Conservation (phyloP, 1,140 invertebrate genomes). For the Adoxophyes honmai region DNA sequence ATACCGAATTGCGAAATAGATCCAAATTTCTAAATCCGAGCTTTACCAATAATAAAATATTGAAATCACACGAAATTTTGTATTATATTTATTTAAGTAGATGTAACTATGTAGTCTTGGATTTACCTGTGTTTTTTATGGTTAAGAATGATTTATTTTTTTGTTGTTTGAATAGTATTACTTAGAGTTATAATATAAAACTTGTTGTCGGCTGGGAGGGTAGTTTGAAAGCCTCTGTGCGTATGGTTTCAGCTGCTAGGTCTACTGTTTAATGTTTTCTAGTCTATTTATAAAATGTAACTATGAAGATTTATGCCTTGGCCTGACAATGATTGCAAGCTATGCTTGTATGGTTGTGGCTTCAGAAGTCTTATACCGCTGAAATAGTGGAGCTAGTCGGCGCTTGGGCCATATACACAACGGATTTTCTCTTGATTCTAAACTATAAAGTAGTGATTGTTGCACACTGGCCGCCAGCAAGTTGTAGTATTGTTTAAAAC, state of each 20-base stretch:
- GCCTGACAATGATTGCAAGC: no score
- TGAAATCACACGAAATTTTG: slow-evolving; percentile 20
- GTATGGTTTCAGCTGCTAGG: neutral
- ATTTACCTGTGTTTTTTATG: slow-evolving; percentile 42
- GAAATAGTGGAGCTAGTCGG: no score
- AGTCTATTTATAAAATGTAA: neutral
- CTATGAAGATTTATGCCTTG: neutral
- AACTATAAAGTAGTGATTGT: slow-evolving; percentile 5
- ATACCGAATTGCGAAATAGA: slow-evolving; percentile 40
- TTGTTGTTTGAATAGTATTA: slow-evolving; percentile 69
- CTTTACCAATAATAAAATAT: slow-evolving; percentile 39
- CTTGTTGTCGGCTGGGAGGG: slow-evolving; percentile 36
- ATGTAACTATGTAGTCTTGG: slow-evolving; percentile 40
- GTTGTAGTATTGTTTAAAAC: slow-evolving; percentile 64
- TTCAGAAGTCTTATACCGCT: no score
- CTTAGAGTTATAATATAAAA: slow-evolving; percentile 44
- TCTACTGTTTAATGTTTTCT: neutral
- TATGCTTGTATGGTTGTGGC: no score
- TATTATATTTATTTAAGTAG: slow-evolving; percentile 36
- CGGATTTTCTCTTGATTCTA: neutral
- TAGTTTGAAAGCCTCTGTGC: neutral
- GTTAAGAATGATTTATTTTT: slow-evolving; percentile 64
- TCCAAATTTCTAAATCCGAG: slow-evolving; percentile 54
- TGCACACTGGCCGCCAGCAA: slow-evolving; percentile 15
- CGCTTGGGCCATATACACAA: neutral